phyloP scores from a whole-genome alignment of 2,888 invertebrate species.

The Endotricha flammealis region DNA sequence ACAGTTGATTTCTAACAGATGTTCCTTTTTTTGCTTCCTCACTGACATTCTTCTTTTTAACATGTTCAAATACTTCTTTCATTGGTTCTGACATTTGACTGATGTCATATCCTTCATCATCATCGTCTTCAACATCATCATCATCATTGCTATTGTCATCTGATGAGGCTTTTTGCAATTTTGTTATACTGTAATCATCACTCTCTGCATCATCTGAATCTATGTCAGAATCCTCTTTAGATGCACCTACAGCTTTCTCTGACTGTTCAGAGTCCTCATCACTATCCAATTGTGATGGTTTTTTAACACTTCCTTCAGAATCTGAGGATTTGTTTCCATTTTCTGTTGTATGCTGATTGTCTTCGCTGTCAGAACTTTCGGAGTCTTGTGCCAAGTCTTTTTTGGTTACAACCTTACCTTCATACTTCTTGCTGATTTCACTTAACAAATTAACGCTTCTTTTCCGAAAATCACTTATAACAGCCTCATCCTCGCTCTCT shows the following conservation, averaged over 20 bases:
- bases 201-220: slow-evolving; percentile 40
- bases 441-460: slow-evolving; percentile 82
- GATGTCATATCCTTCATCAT: slow-evolving; percentile 61
- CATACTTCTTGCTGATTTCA: slow-evolving; percentile 85
- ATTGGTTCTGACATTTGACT: slow-evolving; percentile 65
- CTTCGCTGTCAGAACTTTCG: slow-evolving; percentile 18
- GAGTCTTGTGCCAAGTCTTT: slow-evolving; percentile 57
- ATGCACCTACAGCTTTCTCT: slow-evolving; percentile 12
- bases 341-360: neutral
- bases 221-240: slow-evolving; percentile 23
- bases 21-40: slow-evolving; percentile 82
- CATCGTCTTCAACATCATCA: slow-evolving; percentile 37
- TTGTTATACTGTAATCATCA: slow-evolving; percentile 45
- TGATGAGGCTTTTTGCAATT: slow-evolving; percentile 34
- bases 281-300: slow-evolving; percentile 6
- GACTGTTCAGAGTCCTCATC: slow-evolving; percentile 10
- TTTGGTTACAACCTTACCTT: slow-evolving; percentile 83
- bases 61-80: slow-evolving; percentile 76
- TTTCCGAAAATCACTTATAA: slow-evolving; percentile 82
- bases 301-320: slow-evolving; percentile 21
- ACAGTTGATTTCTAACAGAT: slow-evolving; percentile 83
- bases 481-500: slow-evolving; percentile 68
- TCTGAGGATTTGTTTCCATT: slow-evolving; percentile 11
- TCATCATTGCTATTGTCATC: slow-evolving; percentile 34
- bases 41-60: slow-evolving; percentile 73